These are phyloP conservation scores for Lineus longissimus DNA, from an alignment of 1,140 invertebrate species.

Conservation along the genomic window DNA sequence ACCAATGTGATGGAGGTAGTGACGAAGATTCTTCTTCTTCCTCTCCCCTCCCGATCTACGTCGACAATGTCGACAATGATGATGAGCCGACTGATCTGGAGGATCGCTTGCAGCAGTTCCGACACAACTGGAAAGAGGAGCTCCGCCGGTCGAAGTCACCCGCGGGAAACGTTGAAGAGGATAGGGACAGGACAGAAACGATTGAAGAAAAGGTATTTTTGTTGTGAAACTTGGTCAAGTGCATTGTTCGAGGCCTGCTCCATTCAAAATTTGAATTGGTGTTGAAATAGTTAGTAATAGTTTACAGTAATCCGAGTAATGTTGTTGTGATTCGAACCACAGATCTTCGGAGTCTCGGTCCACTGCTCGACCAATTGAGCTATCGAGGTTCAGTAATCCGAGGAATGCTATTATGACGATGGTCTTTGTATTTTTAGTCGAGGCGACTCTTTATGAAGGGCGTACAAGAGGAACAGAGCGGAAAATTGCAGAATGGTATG, in stretches of 20 bases:
- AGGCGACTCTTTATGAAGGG: constrained; percentile 44
- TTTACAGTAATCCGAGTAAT: no score
- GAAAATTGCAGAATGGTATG: constrained; percentile 44
- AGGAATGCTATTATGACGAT: background rate
- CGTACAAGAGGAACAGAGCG: constrained; percentile 40
- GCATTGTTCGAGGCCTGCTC: background rate
- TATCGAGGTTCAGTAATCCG: background rate
- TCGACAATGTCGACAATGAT: constrained; percentile 15
- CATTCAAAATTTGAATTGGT: no score
- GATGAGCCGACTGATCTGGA: constrained; percentile 23
- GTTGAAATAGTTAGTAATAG: no score
- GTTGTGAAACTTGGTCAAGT: background rate
- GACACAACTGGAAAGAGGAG: constrained; percentile 41
- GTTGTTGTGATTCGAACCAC: no score
- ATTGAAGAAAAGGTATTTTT: constrained; percentile 9
- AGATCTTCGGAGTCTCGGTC: no score
- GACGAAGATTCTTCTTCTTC: background rate
- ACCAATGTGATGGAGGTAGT: background rate
- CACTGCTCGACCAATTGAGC: no score
- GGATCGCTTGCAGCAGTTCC: constrained; percentile 35
- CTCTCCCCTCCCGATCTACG: background rate
- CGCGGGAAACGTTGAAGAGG: background rate
- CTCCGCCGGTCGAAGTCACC: constrained; percentile 19
- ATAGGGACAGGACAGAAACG: constrained; percentile 3
- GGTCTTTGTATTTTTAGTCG: constrained; percentile 30